Base-by-base conservation (phyloP, 2,797 vertebrate genomes). In the Vespertilio murinus region DNA sequence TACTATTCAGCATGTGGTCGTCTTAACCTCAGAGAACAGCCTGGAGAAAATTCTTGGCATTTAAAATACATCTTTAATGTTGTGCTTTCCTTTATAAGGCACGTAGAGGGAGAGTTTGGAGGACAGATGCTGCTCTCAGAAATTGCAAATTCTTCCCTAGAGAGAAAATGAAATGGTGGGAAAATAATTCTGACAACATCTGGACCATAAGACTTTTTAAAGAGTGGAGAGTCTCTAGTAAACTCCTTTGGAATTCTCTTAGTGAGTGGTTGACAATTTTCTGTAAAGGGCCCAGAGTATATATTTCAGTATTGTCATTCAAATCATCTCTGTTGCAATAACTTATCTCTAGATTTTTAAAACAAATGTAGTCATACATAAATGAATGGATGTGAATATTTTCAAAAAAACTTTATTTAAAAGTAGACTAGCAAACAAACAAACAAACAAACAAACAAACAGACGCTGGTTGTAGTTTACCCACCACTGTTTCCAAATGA, bases 111-210 rank as follows among this genome's bases (percentile, higher is more conserved):
- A 69, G 38, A 64, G 81, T 65, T 95, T 78, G 20, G 67, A 74
- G 74, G 82, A 88, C 78, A 95, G 49, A 84, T 59, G 25, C 23
- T 74, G 70, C 10, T 54, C 80, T 95, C 10, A 74, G 64, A 73
- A 90, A 84, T n/a, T 87, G 64, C 23, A 94, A 74, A 95, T 49
- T 47, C 17, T 90, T 96, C 85, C 38, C 56, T 38, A 38, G 56
- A 90, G 45, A 71, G 64, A 75, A 70, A n/a, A 30, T 69, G 38
- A 95, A 84, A 38, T 85, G 74, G 49, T 78, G 49, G 17, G 20
- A 65, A 94, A 95, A 85, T 67, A 88, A 93, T 81, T 70, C 33
- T 78, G 73, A 45, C n/a, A 89, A 47, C 56, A 95, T 81, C 73
- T 94, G 84, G 77, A 5, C 30, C 28, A 18, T 79, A 88, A 54